Percentiles rank a stretch among this genome's conserved stretches.
phyloP scores from a whole-genome alignment of 2,113 vertebrate species.

The Mesitornis unicolor region DNA sequence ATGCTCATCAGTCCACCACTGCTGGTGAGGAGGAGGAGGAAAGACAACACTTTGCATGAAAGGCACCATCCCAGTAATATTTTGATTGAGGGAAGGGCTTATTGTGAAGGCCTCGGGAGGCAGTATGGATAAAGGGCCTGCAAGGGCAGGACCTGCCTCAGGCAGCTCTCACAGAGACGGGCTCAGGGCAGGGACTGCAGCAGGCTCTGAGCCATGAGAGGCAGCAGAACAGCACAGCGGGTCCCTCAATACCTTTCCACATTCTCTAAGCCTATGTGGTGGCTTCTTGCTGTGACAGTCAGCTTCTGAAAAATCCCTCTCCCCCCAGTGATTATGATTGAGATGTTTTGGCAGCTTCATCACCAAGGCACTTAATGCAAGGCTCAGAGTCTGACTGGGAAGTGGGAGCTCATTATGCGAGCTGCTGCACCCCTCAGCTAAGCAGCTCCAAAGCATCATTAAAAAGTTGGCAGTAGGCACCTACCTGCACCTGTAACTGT shows the following conservation, averaged over 20 bases:
- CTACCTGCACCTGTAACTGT: not conserved
- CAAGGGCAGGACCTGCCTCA: not conserved
- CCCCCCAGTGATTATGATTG: not conserved
- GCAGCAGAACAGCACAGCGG: not conserved
- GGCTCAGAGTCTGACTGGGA: not conserved
- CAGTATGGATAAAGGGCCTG: not conserved
- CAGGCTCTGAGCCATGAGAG: accelerated
- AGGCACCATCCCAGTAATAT: not conserved
- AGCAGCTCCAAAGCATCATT: not conserved
- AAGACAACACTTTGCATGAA: not conserved
- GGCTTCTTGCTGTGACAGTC: not conserved
- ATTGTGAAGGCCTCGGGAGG: accelerated
- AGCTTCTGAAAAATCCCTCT: not conserved
- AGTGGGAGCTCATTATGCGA: accelerated
- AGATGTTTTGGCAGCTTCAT: not conserved
- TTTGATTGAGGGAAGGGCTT: not conserved
- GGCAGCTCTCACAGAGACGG: accelerated
- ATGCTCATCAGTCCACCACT: accelerated
- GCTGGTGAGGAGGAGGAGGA: not conserved
- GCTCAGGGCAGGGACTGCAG: not conserved
- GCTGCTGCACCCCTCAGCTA: not conserved
- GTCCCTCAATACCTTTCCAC: not conserved
- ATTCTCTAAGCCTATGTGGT: not conserved
- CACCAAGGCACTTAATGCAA: not conserved
- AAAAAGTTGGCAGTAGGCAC: not conserved